Conservation (phyloP, 2,888 invertebrate species). For the Gerosis bhagava region DNA sequence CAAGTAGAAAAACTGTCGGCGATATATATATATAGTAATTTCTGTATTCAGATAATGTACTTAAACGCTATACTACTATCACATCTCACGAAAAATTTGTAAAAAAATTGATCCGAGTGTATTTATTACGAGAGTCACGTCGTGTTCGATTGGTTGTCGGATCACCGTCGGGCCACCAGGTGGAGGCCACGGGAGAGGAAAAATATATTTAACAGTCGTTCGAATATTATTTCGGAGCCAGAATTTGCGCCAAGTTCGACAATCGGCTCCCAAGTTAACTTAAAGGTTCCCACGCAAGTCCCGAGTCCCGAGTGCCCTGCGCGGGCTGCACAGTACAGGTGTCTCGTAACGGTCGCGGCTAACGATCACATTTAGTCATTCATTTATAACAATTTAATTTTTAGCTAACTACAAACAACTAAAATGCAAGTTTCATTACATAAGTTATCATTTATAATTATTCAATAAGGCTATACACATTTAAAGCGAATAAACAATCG, state of each 20-base stretch:
- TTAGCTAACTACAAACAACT: slow-evolving; percentile 25
- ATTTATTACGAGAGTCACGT: no score
- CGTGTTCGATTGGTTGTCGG: slow-evolving; percentile 1
- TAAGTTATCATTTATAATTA: slow-evolving; percentile 18
- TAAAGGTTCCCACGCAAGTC: no score
- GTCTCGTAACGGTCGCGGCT: no score
- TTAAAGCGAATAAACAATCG: slow-evolving; percentile 18
- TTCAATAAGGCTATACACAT: slow-evolving; percentile 18
- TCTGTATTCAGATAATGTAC: slow-evolving; percentile 42
- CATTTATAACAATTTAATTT: slow-evolving; percentile 22
- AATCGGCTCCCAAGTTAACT: no score
- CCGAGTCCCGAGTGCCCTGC: no score
- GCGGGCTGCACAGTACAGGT: no score
- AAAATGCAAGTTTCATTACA: slow-evolving; percentile 20
- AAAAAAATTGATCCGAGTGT: slow-evolving; percentile 25
- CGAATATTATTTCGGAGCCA: no score
- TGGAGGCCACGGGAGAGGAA: no score
- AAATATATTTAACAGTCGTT: no score
- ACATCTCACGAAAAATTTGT: slow-evolving; percentile 56
- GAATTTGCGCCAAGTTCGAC: no score
- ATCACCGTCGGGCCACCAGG: not conserved
- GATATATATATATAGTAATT: slow-evolving; percentile 37
- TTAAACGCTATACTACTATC: slow-evolving; percentile 59
- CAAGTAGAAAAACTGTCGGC: slow-evolving; percentile 48
- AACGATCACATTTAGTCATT: slow-evolving; percentile 17